These are phyloP conservation scores for Platycheirus rosarum DNA, from an alignment of 2,888 invertebrate species.

Conservation along the genomic window DNA sequence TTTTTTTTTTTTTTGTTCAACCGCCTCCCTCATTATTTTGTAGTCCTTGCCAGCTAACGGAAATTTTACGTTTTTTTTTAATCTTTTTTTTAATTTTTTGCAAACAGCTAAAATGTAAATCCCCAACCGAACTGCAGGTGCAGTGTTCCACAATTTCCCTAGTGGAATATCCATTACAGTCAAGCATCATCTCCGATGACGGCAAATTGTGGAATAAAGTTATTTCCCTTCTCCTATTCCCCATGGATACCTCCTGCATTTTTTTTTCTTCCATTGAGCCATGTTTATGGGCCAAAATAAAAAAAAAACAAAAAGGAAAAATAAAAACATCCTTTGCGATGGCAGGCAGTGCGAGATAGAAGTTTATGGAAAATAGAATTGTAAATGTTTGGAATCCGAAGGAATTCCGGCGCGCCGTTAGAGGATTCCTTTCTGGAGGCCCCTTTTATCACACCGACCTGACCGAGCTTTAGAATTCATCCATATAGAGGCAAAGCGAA, in stretches of 20 bases:
- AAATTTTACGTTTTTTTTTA: no score
- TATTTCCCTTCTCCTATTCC: conserved; percentile 43
- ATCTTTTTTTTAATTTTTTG: conserved; percentile 21
- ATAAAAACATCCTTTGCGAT: background rate
- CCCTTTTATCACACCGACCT: conserved; percentile 12
- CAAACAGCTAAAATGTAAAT: conserved; percentile 48
- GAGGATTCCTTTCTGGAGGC: conserved; percentile 36
- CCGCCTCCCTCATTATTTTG: conserved; percentile 60
- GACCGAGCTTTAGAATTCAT: conserved; percentile 19
- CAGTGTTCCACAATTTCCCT: conserved; percentile 43
- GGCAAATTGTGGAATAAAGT: conserved; percentile 69
- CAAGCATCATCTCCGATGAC: conserved; percentile 47
- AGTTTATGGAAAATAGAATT: conserved; percentile 65
- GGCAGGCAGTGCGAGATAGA: conserved; percentile 26
- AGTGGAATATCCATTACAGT: conserved; percentile 58
- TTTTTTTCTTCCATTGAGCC: conserved; percentile 46
- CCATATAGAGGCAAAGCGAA: conserved; percentile 9
- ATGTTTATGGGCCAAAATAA: conserved; percentile 53
- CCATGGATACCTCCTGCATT: background rate
- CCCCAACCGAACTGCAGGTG: conserved; percentile 58
- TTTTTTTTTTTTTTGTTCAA: conserved; percentile 24
- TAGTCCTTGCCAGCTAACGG: conserved; percentile 7
- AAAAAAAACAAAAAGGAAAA: conserved; percentile 37
- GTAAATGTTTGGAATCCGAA: conserved; percentile 66
- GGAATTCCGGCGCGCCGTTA: conserved; percentile 65